Conservation (phyloP, 2,797 vertebrate species). For the Sebastolobus alascanus region DNA sequence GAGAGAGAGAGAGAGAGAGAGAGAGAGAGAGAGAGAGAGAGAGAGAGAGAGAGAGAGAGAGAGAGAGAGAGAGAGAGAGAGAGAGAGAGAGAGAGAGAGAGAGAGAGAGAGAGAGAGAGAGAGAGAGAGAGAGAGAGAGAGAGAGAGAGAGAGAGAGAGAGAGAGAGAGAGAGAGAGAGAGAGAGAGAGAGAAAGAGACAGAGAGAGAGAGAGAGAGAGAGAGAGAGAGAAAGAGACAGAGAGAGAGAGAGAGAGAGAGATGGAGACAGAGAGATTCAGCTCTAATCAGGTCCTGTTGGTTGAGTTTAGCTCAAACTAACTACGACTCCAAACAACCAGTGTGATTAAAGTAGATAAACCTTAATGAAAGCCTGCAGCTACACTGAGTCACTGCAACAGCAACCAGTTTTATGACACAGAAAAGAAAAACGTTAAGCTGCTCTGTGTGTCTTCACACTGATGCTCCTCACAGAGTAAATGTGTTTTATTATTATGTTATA, state of each 20-base stretch:
- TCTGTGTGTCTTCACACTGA: too few species aligned
- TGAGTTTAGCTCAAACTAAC: constrained; percentile 35
- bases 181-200: neutral
- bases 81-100: too few species aligned
- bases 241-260: neutral
- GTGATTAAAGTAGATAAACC: constrained; percentile 38
- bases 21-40: too few species aligned
- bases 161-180: neutral
- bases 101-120: too few species aligned
- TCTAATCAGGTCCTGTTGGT: constrained; percentile 57
- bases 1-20: too few species aligned
- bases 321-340: constrained; percentile 45
- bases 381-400: constrained; percentile 39
- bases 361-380: constrained; percentile 34
- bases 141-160: constrained; percentile 10
- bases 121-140: too few species aligned
- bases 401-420: constrained; percentile 23
- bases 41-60: too few species aligned
- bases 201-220: neutral
- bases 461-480: too few species aligned
- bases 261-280: neutral
- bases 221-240: neutral
- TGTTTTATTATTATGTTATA: too few species aligned
- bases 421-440: neutral
- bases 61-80: too few species aligned